phyloP scores from a whole-genome alignment of 2,797 vertebrate species.

The Melanotaenia maccullochi region DNA sequence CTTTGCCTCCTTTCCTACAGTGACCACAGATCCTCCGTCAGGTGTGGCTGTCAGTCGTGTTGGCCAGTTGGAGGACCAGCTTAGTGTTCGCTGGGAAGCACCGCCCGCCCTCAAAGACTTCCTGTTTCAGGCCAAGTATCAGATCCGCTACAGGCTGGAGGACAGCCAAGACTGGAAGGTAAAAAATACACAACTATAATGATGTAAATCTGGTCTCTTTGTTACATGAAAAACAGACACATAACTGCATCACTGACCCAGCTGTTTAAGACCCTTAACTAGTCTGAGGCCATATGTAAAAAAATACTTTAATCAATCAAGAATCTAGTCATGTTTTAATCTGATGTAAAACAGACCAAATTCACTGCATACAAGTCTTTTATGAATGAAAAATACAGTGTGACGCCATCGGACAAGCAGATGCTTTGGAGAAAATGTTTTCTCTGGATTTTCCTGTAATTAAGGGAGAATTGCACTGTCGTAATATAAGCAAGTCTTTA shows the following conservation, averaged over 20 bases:
- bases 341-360: conserved; percentile 30
- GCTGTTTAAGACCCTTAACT: conserved; percentile 71
- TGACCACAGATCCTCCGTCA: conserved; percentile 93
- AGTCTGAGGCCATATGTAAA: conserved; percentile 47
- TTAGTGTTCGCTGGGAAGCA: conserved; percentile 94
- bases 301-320: conserved; percentile 43
- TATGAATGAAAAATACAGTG: conserved; percentile 60
- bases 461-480: conserved; percentile 71
- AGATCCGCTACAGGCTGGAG: conserved; percentile 97
- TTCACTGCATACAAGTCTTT: conserved; percentile 47
- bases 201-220: conserved; percentile 36
- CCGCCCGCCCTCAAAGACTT: conserved; percentile 95
- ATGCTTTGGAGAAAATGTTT: conserved; percentile 50
- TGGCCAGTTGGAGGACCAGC: conserved; percentile 93
- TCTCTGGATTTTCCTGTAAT: conserved; percentile 72
- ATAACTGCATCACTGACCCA: conserved; percentile 33
- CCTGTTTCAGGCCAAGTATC: conserved; percentile 97
- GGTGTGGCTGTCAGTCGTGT: conserved; percentile 92
- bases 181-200: conserved; percentile 29
- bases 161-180: conserved; percentile 98
- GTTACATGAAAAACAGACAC: conserved; percentile 24
- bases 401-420: conserved; percentile 41
- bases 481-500: conserved; percentile 71
- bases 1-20: conserved; percentile 68
- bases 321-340: conserved; percentile 50